Evolutionary conservation across 2,797 vertebrate genomes (phyloP).

Genomic region (Pyrocephalus nanus): DNA sequence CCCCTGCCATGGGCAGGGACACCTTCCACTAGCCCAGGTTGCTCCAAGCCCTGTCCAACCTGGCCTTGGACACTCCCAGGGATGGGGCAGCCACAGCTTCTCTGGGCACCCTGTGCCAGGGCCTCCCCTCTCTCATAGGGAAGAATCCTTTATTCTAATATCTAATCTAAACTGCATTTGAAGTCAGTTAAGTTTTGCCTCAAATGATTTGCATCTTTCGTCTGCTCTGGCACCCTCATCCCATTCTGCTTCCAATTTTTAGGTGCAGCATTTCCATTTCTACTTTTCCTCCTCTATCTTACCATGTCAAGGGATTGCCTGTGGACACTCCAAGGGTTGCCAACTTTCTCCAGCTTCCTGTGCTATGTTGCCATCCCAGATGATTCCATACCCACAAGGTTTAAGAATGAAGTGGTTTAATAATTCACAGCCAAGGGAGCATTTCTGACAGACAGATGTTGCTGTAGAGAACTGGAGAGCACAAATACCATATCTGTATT

Average conservation of each 20-base stretch:
- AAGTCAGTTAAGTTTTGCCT: not conserved
- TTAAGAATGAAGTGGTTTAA: not conserved
- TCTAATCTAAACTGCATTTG: not conserved
- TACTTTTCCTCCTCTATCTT: not conserved
- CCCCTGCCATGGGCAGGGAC: not conserved
- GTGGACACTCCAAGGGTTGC: not conserved
- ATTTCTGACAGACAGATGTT: not conserved
- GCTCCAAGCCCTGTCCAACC: not conserved
- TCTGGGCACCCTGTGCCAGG: not conserved
- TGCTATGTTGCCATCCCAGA: not conserved
- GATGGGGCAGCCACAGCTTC: not conserved
- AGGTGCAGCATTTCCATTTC: not conserved
- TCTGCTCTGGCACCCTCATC: not conserved
- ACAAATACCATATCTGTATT: not conserved
- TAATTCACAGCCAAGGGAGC: not conserved
- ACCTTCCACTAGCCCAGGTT: not conserved
- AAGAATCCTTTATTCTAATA: not conserved
- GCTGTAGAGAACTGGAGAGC: not conserved
- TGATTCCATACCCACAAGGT: not conserved
- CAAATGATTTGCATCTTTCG: not conserved
- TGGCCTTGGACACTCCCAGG: not conserved
- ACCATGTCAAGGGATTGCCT: not conserved
- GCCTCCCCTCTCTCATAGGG: not conserved
- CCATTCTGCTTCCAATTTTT: not conserved
- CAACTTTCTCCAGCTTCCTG: not conserved